A percentile compares a stretch with the other conserved stretches of the same genome.
These are phyloP conservation scores for Cosmopolites sordidus DNA, from an alignment of 2,888 invertebrate genomes.

Conservation along the genomic window DNA sequence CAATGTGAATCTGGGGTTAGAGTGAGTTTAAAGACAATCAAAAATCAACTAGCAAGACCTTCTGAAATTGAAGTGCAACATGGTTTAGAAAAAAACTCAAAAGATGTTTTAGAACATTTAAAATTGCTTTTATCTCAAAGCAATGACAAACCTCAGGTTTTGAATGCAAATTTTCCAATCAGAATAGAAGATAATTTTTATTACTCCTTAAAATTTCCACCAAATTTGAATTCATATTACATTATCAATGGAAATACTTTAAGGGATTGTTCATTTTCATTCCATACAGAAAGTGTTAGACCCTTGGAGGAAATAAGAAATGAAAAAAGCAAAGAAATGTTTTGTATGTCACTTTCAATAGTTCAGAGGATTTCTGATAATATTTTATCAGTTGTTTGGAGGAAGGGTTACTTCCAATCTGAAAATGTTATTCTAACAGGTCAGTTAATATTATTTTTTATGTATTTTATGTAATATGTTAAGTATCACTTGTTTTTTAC, in stretches of 20 bases:
- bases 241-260: conserved; percentile 53
- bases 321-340: conserved; percentile 10
- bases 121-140: conserved; percentile 53
- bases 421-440: conserved; percentile 51
- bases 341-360: conserved; percentile 45
- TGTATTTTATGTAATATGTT: too few species aligned
- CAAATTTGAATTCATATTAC: conserved; percentile 51
- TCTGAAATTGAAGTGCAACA: conserved; percentile 48
- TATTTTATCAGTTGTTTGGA: conserved; percentile 37
- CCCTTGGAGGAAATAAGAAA: conserved; percentile 18
- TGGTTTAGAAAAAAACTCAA: conserved; percentile 36
- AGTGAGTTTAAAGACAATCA: conserved; percentile 50
- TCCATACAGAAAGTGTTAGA: conserved; percentile 25
- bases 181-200: conserved; percentile 44
- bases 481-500: not conserved
- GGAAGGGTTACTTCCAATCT: conserved; percentile 30
- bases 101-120: conserved; percentile 49
- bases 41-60: conserved; percentile 34
- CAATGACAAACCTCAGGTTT: conserved; percentile 50
- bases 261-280: conserved; percentile 49
- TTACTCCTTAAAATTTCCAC: conserved; percentile 44
- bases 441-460: conserved; percentile 33
- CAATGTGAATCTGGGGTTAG: conserved; percentile 56
- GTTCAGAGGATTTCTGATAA: conserved; percentile 52
- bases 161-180: conserved; percentile 55